These are phyloP conservation scores for Chelonia mydas DNA, from an alignment of 2,797 vertebrate genomes.

Conservation along the genomic window DNA sequence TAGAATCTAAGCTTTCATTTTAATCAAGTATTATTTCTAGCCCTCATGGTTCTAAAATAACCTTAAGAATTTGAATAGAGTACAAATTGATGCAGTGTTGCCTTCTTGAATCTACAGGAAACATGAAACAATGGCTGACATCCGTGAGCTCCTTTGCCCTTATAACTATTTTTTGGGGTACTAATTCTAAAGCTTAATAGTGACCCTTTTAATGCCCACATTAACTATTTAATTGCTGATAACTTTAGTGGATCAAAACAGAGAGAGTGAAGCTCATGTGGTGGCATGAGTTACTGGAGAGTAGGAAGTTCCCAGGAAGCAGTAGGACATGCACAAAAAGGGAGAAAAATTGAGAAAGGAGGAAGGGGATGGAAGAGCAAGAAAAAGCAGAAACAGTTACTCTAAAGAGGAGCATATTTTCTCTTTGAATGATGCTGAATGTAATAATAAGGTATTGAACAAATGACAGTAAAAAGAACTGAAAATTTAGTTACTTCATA, in stretches of 20 bases:
- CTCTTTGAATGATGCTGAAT: background rate
- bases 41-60: background rate
- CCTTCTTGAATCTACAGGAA: slow-evolving; percentile 9
- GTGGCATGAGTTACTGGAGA: slow-evolving; percentile 54
- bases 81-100: slow-evolving; percentile 11
- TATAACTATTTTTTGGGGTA: slow-evolving; percentile 6
- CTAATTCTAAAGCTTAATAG: slow-evolving; percentile 38
- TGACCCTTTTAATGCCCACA: slow-evolving; percentile 37
- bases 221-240: slow-evolving; percentile 50
- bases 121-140: background rate
- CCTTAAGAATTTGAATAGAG: background rate
- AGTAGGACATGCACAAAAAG: slow-evolving; percentile 7
- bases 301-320: slow-evolving; percentile 44
- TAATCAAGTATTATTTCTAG: background rate
- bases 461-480: background rate
- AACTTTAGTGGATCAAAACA: slow-evolving; percentile 37
- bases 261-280: slow-evolving; percentile 24
- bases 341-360: background rate
- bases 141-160: slow-evolving; percentile 18
- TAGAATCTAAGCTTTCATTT: slow-evolving; percentile 4
- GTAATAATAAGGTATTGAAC: background rate
- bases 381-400: slow-evolving; percentile 49
- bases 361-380: background rate
- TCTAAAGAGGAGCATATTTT: slow-evolving; percentile 60
- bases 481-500: slow-evolving; percentile 53